phyloP scores from a whole-genome alignment of 2,113 vertebrate species.

The Pseudorasbora parva region DNA sequence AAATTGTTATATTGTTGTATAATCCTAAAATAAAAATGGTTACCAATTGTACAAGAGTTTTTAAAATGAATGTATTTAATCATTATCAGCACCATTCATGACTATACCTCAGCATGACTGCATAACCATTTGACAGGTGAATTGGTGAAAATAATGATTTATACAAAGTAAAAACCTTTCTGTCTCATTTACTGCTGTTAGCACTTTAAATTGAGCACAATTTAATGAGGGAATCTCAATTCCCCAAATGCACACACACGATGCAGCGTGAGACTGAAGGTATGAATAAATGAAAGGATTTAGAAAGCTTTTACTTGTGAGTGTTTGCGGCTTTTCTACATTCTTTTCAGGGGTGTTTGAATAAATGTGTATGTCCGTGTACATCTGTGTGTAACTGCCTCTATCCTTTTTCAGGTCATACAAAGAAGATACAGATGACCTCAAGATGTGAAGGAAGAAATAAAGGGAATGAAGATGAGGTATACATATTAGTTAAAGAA shows the following conservation, averaged over 20 bases:
- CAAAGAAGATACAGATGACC: background rate
- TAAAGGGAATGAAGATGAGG: background rate
- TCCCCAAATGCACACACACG: background rate
- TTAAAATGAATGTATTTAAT: background rate
- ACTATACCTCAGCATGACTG: background rate
- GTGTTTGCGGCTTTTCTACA: background rate
- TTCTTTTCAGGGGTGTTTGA: background rate
- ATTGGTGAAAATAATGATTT: background rate
- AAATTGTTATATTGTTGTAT: background rate
- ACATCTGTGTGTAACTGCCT: background rate
- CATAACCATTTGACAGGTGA: background rate
- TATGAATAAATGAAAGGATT: conserved; percentile 43
- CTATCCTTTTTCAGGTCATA: conserved; percentile 23
- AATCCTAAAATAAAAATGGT: background rate
- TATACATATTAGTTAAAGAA: background rate
- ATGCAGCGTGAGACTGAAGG: background rate
- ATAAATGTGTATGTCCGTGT: background rate
- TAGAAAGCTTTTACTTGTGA: conserved; percentile 34
- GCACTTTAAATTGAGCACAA: background rate
- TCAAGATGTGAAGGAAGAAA: background rate
- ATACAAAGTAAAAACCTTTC: background rate
- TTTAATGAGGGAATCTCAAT: background rate
- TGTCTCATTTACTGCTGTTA: background rate
- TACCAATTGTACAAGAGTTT: background rate
- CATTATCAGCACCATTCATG: background rate